These are phyloP conservation scores for Pterobdella sp. DNA, from an alignment of 2,888 invertebrate genomes.

Conservation along the genomic window DNA sequence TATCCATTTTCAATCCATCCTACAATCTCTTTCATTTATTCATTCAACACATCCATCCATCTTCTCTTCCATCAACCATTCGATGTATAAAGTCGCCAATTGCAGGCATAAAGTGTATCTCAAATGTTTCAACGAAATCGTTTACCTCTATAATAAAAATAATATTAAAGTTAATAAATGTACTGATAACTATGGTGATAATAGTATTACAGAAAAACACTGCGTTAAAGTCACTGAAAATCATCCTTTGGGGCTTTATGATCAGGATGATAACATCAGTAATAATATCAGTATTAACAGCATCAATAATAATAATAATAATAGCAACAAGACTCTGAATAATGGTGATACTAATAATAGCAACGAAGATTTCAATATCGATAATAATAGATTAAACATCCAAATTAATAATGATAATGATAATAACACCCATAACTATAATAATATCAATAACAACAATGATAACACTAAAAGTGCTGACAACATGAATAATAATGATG, in stretches of 20 bases:
- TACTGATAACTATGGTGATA: background rate
- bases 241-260: background rate
- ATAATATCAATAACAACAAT: background rate
- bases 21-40: background rate
- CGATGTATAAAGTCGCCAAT: background rate
- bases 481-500: no score
- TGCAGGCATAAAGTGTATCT: background rate
- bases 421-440: background rate
- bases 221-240: background rate
- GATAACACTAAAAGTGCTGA: no score
- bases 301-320: background rate
- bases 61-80: background rate
- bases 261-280: background rate
- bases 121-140: background rate
- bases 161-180: background rate
- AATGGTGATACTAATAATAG: background rate
- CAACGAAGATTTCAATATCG: background rate
- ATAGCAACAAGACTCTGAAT: background rate
- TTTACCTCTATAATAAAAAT: background rate
- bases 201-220: no score
- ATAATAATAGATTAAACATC: background rate
- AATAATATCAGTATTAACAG: background rate
- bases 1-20: background rate
- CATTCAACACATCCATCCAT: background rate
- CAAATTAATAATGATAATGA: background rate